These are phyloP conservation scores for Poeciliopsis gracilis DNA, from an alignment of 2,797 vertebrate genomes.

Conservation along the genomic window DNA sequence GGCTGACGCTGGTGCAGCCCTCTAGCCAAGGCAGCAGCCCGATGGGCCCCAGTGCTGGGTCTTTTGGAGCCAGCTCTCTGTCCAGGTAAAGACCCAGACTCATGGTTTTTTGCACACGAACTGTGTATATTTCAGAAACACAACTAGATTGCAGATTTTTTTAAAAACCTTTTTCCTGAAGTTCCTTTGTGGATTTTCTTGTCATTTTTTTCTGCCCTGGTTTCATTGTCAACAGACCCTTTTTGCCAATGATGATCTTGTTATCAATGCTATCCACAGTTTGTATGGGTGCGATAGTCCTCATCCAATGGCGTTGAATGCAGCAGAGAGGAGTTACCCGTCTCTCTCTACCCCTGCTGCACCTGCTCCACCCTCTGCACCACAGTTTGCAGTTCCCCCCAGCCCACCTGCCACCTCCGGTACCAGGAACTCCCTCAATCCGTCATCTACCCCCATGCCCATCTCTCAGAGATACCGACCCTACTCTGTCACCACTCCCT, in stretches of 20 bases:
- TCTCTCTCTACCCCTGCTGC: conserved; percentile 75
- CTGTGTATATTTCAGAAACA: not conserved
- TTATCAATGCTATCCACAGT: conserved; percentile 84
- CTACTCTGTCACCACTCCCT: conserved; percentile 85
- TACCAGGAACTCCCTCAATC: conserved; percentile 65
- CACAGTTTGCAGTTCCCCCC: conserved; percentile 74
- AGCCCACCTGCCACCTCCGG: conserved; percentile 69
- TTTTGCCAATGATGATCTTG: conserved; percentile 63
- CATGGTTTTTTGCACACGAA: not conserved
- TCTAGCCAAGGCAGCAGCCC: conserved; percentile 92
- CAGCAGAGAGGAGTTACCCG: conserved; percentile 80
- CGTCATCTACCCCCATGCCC: conserved; percentile 80
- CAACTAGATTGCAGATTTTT: not conserved
- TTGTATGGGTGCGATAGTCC: conserved; percentile 94
- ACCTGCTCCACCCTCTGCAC: conserved; percentile 63
- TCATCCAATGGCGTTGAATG: conserved; percentile 81
- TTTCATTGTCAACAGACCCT: conserved; percentile 32
- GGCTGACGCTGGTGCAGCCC: conserved; percentile 85
- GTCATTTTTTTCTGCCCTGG: conserved; percentile 36
- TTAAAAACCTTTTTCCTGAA: not conserved
- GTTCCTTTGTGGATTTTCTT: conserved; percentile 17
- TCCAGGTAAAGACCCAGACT: conserved; percentile 89
- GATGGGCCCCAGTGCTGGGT: conserved; percentile 88
- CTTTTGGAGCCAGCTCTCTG: conserved; percentile 92
- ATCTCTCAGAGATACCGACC: conserved; percentile 90